These are phyloP conservation scores for Sylvilagus bachmani DNA, from an alignment of 2,113 vertebrate genomes.

Conservation along the genomic window DNA sequence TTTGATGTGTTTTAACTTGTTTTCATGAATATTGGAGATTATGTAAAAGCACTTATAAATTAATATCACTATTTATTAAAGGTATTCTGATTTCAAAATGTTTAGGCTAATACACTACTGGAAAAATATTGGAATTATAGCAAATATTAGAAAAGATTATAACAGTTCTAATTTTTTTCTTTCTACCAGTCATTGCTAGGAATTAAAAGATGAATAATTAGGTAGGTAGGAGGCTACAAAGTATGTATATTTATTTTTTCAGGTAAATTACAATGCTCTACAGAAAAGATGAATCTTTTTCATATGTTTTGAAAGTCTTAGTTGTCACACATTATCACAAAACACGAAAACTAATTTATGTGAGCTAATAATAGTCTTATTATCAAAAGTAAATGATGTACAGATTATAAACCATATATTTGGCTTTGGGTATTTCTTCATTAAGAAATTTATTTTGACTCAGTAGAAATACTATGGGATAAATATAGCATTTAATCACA, in stretches of 20 bases:
- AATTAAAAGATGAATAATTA: conserved; percentile 33
- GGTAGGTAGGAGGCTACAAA: neutral
- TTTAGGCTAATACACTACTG: conserved; percentile 71
- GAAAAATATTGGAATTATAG: conserved; percentile 51
- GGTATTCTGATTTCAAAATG: conserved; percentile 80
- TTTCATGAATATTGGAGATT: conserved; percentile 78
- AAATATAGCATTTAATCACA: conserved; percentile 72
- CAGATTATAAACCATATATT: conserved; percentile 48
- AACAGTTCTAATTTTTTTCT: neutral
- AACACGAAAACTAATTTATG: conserved; percentile 24
- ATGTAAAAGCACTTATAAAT: conserved; percentile 80
- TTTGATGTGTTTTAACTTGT: conserved; percentile 82
- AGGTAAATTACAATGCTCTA: conserved; percentile 57
- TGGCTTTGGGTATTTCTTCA: conserved; percentile 63
- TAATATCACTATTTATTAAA: conserved; percentile 82
- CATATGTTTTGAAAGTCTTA: conserved; percentile 65
- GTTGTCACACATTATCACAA: conserved; percentile 67
- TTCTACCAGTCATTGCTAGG: neutral
- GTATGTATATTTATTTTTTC: conserved; percentile 13
- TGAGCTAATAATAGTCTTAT: conserved; percentile 71
- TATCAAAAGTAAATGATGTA: conserved; percentile 48
- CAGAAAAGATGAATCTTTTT: conserved; percentile 68
- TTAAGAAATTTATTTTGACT: conserved; percentile 59
- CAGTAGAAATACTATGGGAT: conserved; percentile 70
- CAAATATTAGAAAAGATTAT: conserved; percentile 60